These are phyloP conservation scores for Apodemia zela DNA, from an alignment of 2,888 invertebrate genomes.

Conservation along the genomic window DNA sequence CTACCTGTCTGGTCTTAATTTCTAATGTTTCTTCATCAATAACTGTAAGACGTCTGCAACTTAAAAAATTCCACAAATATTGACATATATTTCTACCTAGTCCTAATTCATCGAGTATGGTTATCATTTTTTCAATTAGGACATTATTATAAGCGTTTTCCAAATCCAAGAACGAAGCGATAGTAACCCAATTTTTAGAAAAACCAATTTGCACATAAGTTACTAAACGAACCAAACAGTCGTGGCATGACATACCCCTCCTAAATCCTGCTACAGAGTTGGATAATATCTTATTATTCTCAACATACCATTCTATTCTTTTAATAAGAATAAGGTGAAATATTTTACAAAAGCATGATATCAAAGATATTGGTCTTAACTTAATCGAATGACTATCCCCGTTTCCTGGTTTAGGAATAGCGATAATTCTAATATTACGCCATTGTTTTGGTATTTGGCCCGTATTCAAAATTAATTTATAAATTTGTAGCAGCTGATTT, in stretches of 20 bases:
- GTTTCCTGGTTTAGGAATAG: not conserved
- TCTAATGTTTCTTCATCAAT: no score
- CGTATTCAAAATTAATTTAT: not conserved
- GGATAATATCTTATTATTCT: not conserved
- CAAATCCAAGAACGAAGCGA: no score
- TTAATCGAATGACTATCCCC: no score
- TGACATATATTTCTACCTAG: no score
- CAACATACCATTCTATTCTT: not conserved
- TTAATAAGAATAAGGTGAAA: not conserved
- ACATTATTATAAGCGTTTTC: no score
- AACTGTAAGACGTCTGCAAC: no score
- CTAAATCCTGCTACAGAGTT: not conserved
- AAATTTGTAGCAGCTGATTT: not conserved
- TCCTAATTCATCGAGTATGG: no score
- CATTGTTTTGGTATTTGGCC: not conserved
- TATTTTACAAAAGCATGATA: not conserved
- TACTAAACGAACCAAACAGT: not conserved
- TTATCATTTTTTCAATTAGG: no score
- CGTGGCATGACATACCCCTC: not conserved
- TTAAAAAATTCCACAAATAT: no score
- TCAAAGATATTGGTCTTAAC: not conserved
- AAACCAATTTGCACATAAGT: not conserved
- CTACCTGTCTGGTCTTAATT: no score
- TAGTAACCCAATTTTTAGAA: no score
- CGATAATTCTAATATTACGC: not conserved